phyloP scores from a whole-genome alignment of 2,113 vertebrate genomes.

The Ellobius talpinus region DNA sequence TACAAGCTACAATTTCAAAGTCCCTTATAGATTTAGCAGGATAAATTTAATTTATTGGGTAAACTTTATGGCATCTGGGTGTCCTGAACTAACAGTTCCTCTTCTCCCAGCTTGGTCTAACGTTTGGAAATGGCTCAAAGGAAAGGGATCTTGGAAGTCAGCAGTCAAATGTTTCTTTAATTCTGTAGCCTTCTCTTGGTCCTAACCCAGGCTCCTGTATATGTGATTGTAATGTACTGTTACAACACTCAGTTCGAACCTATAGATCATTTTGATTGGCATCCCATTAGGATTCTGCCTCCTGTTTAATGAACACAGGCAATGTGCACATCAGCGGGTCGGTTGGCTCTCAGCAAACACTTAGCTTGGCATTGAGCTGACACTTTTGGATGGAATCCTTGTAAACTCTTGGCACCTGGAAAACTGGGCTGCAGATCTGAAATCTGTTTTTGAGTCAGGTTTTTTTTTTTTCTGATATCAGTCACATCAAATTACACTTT shows the following conservation, averaged over 20 bases:
- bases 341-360: conserved; percentile 4
- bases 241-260: neutral
- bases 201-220: neutral
- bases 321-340: neutral
- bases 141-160: neutral
- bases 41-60: neutral
- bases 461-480: conserved; percentile 31
- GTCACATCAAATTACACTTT: neutral
- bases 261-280: neutral
- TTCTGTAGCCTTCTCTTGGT: neutral
- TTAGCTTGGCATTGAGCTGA: neutral
- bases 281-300: conserved; percentile 23
- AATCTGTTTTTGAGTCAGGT: neutral
- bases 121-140: neutral
- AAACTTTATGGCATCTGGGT: neutral
- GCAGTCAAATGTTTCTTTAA: neutral
- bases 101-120: neutral
- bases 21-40: neutral
- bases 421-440: neutral
- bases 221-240: neutral
- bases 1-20: neutral
- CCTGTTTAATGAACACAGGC: conserved; percentile 13
- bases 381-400: conserved; percentile 8
- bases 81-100: neutral
- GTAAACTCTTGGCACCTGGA: conserved; percentile 48